Percentiles rank a stretch among this genome's conserved stretches.
Evolutionary conservation across 2,797 vertebrate species (phyloP).

Genomic region (Alauda arvensis): DNA sequence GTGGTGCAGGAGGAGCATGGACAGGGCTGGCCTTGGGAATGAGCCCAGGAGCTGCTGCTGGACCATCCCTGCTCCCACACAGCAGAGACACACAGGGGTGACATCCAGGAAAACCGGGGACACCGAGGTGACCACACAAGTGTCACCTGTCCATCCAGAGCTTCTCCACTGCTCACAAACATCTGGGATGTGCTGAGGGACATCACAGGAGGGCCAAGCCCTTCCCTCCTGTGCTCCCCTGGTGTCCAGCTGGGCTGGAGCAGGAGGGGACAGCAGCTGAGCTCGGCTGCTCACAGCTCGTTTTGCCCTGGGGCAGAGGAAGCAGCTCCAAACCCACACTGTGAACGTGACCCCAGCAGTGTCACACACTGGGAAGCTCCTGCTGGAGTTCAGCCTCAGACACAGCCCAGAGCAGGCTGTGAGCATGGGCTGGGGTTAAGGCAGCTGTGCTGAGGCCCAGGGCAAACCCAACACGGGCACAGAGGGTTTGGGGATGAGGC

Average conservation of each 20-base stretch:
- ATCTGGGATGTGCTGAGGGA: background rate
- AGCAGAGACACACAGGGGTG: background rate
- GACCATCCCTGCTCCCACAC: background rate
- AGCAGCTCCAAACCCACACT: background rate
- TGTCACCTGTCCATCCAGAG: background rate
- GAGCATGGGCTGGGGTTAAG: background rate
- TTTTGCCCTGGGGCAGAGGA: background rate
- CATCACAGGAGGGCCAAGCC: background rate
- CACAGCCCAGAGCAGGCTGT: fast-evolving
- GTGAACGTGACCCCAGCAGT: fast-evolving
- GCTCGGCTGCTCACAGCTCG: fast-evolving
- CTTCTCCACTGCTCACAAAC: background rate
- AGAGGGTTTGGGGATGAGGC: fast-evolving
- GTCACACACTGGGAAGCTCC: background rate
- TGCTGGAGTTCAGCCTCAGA: fast-evolving
- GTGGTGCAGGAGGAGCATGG: fast-evolving
- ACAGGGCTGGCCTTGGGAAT: background rate
- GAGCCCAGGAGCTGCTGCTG: background rate
- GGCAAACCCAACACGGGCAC: fast-evolving
- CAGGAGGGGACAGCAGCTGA: fast-evolving
- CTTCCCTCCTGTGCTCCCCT: background rate
- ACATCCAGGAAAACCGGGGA: background rate
- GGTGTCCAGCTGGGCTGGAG: fast-evolving
- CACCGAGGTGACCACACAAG: fast-evolving
- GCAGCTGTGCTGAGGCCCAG: background rate